Base-by-base conservation (phyloP, 1,140 invertebrate species). In the Bombus consobrinus region DNA sequence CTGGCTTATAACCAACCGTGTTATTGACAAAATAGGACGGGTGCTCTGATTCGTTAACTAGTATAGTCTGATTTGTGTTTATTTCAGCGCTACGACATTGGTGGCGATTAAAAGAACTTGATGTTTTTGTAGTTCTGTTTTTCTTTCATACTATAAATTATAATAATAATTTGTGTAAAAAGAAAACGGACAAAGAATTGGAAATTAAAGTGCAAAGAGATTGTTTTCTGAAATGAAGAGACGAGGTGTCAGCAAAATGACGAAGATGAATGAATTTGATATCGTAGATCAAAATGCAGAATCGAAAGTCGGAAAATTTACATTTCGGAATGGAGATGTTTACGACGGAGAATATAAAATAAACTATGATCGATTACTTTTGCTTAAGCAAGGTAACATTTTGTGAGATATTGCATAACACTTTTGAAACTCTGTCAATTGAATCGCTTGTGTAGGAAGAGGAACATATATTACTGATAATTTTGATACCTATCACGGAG, bases 381-480 rank as follows among this genome's bases (percentile, higher is more conserved):
- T 92, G 13, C 32, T 82, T 13, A 88, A 88, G 39, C 85, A 93
- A 62, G 92, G 92, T 92, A 85, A 73, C 34, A 15, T 74, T 43
- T 34, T 1, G 3, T n/a, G 15, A 59, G 25, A 43, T 13, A 78
- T 81, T 32, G 0, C 37, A 13, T n/a, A n/a, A n/a, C 12, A 25
- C 18, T 83, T 39, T 68, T 62, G 18, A 34, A 1, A 59, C n/a
- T 28, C 25, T 57, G 41, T 47, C 4, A 74, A 81, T 57, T 1
- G 10, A 39, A 43, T 47, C 62, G 18, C 41, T 68, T 72, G 25
- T 37, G 8, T 64, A 87, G 83, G 64, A 75, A 77, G 64, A 64
- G 92, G 92, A 69, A 37, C 88, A 15, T 93, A 93, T 32, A 47
- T 15, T 62, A 92, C 88, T 3, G 87, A 88, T 68, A 78, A 93